Evolutionary conservation across 2,888 invertebrate genomes (phyloP).

Genomic region (Netelia virgata): DNA sequence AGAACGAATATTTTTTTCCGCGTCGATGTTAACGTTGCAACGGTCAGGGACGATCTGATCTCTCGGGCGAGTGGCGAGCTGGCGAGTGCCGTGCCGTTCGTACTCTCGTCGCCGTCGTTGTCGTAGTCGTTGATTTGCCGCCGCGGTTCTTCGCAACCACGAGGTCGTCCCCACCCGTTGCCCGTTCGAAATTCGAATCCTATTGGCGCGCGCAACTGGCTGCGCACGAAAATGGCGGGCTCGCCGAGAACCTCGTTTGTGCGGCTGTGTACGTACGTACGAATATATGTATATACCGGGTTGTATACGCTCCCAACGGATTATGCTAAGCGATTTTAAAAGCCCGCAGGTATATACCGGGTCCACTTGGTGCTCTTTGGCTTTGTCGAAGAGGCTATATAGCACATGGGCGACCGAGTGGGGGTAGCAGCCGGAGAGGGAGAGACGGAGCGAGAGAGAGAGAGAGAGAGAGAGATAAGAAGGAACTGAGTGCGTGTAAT

Average conservation of each 20-base stretch:
- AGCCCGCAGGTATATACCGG: slow-evolving; percentile 68
- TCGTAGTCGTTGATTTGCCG: slow-evolving; percentile 72
- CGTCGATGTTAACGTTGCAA: slow-evolving; percentile 72
- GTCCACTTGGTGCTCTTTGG: slow-evolving; percentile 34
- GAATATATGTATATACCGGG: background rate
- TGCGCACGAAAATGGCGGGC: slow-evolving; percentile 83
- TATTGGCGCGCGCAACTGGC: slow-evolving; percentile 81
- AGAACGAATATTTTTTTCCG: background rate
- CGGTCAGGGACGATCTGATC: slow-evolving; percentile 76
- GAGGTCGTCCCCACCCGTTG: slow-evolving; percentile 80
- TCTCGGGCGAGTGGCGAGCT: slow-evolving; percentile 51
- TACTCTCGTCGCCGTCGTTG: slow-evolving; percentile 79
- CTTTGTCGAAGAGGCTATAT: slow-evolving; percentile 46
- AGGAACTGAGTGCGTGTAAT: slow-evolving; percentile 34
- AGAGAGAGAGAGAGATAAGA: slow-evolving; percentile 32
- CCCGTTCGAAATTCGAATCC: slow-evolving; percentile 77
- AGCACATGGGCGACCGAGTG: background rate
- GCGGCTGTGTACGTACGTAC: background rate
- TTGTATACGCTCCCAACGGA: slow-evolving; percentile 78
- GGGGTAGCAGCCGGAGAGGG: slow-evolving; percentile 26
- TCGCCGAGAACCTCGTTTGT: slow-evolving; percentile 68
- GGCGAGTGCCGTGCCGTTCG: slow-evolving; percentile 30
- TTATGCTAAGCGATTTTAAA: slow-evolving; percentile 81
- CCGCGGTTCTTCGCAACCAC: slow-evolving; percentile 73
- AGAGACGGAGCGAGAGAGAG: too few species aligned